A percentile compares a stretch with the other conserved stretches of the same genome.
Conservation (phyloP, 2,888 invertebrate genomes). For the Eupelmus urozonus region DNA sequence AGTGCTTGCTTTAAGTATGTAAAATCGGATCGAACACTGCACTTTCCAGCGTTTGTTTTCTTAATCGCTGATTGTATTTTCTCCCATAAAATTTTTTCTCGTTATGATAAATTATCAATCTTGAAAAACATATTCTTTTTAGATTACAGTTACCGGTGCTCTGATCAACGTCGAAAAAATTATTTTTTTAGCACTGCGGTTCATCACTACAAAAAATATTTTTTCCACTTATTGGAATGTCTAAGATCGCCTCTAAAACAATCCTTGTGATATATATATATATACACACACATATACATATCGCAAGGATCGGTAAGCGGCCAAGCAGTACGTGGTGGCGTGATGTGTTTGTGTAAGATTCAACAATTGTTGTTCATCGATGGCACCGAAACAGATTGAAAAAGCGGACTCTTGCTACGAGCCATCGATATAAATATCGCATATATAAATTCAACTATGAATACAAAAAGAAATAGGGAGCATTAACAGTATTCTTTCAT, state of each 20-base stretch:
- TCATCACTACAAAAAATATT: constrained; percentile 56
- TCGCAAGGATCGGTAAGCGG: constrained; percentile 27
- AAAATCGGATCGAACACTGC: constrained; percentile 56
- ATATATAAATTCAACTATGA: constrained; percentile 37
- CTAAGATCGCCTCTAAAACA: constrained; percentile 48
- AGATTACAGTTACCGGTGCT: constrained; percentile 23
- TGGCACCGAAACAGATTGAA: constrained; percentile 41
- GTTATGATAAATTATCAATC: constrained; percentile 18
- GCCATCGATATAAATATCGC: constrained; percentile 38
- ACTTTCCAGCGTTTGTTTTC: constrained; percentile 23
- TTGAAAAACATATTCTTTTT: constrained; percentile 28
- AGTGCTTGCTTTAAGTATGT: constrained; percentile 49
- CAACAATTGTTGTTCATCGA: constrained; percentile 48
- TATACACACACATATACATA: constrained; percentile 11
- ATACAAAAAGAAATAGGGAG: constrained; percentile 35
- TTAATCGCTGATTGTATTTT: constrained; percentile 12
- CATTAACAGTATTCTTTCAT: constrained; percentile 12
- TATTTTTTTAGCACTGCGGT: constrained; percentile 39
- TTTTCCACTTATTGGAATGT: constrained; percentile 53
- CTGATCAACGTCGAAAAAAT: constrained; percentile 38
- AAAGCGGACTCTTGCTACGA: constrained; percentile 35
- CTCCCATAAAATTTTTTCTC: constrained; percentile 20
- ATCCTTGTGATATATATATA: constrained; percentile 25
- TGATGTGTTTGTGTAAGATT: constrained; percentile 36
- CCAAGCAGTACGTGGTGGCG: constrained; percentile 29